A percentile compares a stretch with the other conserved stretches of the same genome.
Conservation (phyloP, 2,797 vertebrate species). For the Pipistrellus kuhlii region DNA sequence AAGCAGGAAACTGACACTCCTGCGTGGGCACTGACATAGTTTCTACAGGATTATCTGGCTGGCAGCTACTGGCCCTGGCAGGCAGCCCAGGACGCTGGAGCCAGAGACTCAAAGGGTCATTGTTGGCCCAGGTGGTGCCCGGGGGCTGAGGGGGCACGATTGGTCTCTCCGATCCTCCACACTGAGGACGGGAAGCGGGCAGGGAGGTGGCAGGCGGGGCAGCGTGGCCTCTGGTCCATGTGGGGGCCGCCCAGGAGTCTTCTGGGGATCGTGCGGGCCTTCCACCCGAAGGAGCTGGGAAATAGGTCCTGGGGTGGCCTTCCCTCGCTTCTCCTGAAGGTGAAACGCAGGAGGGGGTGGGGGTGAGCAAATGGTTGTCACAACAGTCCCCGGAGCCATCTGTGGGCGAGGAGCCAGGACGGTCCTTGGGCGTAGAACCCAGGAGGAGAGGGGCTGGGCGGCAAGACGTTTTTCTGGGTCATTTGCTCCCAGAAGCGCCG, state of each 20-base stretch:
- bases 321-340: fast-evolving
- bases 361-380: background rate
- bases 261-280: no score
- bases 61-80: slow-evolving; percentile 46
- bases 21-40: slow-evolving; percentile 53
- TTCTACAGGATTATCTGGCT: slow-evolving; percentile 54
- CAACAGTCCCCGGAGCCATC: background rate
- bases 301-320: fast-evolving
- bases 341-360: background rate
- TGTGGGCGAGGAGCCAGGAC: background rate
- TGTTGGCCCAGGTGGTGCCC: slow-evolving; percentile 37
- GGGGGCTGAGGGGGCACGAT: background rate
- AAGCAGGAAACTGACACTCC: background rate
- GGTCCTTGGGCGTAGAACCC: fast-evolving
- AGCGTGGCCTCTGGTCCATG: background rate
- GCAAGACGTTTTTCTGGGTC: slow-evolving; percentile 63
- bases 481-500: background rate
- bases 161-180: background rate
- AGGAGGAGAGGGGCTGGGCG: no score
- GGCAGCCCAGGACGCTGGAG: background rate
- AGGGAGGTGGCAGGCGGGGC: background rate
- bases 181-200: no score
- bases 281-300: fast-evolving
- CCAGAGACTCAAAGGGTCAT: slow-evolving; percentile 57
- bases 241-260: background rate